Evolutionary conservation across 2,797 vertebrate genomes (phyloP), one percentile per base, ranked within the genome.

Genomic region (Esox masquinongy): DNA sequence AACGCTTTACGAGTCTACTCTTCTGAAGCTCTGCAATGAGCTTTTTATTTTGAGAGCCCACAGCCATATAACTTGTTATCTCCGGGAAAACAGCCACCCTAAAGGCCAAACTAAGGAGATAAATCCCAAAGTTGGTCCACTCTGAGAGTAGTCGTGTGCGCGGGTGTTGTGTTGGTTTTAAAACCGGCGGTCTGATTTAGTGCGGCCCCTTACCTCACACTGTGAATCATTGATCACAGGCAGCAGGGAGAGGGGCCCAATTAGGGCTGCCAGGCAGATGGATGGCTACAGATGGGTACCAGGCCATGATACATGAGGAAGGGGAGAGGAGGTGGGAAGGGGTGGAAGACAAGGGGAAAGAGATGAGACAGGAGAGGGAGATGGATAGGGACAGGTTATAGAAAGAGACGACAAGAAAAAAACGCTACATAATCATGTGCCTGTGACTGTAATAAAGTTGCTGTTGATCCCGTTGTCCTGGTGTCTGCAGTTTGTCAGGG

Each of bases 251-350:
- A 82, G 74, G 43, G 59, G 75, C 66, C 81, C 76, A 83, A 80
- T 86, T 86, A 84, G 80, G 69, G 74, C 77, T 68, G 79, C 85
- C 76, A 79, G 79, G 78, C 53, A 83, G 84, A 88, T 83, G 86
- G 87, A 80, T 80, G 79, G 75, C 31, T 64, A 24, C 59, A 17
- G 74, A 86, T 36, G 61, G 77, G 78, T 82, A 78, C 67, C 73
- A 82, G 75, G 51, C 68, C 51, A 39, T 70, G 36, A 51, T 34
- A 77, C 49, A 69, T 51, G 31, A 34, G 3, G 26, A 56, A 50
- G 72, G 36, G 26, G 47, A 15, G 6, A 39, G 68, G 26, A 29
- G 24, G 7, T n/a, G 50, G 68, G 29, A 16, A 11, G 11, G 19
- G 15, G 0, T 0, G 43, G n/a, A 11, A 43, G 66, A 22, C 17